Conservation (phyloP, 2,113 vertebrate genomes). For the Sander lucioperca region DNA sequence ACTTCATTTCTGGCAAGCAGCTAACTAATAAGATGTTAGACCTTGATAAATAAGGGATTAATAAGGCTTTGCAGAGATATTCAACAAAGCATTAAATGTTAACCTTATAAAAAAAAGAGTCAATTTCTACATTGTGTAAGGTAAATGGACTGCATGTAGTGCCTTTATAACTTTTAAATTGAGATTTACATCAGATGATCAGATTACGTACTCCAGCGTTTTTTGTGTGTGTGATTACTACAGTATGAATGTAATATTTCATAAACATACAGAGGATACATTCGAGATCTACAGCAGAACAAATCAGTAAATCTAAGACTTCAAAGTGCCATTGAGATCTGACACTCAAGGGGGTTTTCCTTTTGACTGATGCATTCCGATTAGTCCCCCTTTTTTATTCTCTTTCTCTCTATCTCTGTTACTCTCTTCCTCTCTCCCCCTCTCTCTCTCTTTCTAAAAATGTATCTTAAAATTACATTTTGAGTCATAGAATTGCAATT, state of each 20-base stretch:
- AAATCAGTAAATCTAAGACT: slow-evolving; percentile 44
- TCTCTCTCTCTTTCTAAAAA: too few species aligned
- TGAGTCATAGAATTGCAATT: background rate
- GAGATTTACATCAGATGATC: slow-evolving; percentile 43
- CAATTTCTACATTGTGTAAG: background rate
- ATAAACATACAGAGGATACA: slow-evolving; percentile 25
- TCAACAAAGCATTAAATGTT: slow-evolving; percentile 20
- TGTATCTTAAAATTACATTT: background rate
- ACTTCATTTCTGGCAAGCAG: slow-evolving; percentile 28
- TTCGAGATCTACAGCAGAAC: slow-evolving; percentile 42
- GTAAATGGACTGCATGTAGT: too few species aligned
- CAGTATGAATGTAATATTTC: slow-evolving; percentile 13
- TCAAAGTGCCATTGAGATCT: slow-evolving; percentile 44
- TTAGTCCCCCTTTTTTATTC: background rate
- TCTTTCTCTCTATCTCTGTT: background rate
- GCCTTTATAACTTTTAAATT: slow-evolving; percentile 12
- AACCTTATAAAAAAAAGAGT: slow-evolving; percentile 28
- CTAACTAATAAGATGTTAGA: slow-evolving; percentile 50
- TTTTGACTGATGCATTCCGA: slow-evolving; percentile 27
- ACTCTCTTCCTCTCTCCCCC: too few species aligned
- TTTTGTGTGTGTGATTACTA: background rate
- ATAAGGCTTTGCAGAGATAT: slow-evolving; percentile 29
- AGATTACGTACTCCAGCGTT: background rate
- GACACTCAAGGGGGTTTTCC: slow-evolving; percentile 26
- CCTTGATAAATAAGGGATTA: slow-evolving; percentile 48